Base-by-base conservation (phyloP, 2,888 invertebrate genomes). In the Microdon myrmicae region DNA sequence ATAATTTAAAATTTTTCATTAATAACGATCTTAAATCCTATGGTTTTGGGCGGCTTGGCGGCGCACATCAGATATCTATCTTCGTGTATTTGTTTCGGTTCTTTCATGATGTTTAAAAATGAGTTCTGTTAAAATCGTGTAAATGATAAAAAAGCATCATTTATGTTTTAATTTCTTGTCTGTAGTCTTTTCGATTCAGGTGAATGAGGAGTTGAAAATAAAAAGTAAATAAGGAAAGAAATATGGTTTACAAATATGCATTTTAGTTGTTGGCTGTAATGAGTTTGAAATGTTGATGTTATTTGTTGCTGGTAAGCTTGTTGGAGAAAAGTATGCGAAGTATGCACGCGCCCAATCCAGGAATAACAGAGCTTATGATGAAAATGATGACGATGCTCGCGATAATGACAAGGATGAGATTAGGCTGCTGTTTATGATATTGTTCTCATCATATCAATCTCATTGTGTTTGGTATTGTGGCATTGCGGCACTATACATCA, bases 391-490 rank as follows among this genome's bases (percentile, higher is more conserved):
- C 31, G 31, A 53, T 26, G 61, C 68, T 56, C 60, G 53, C 68
- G 67, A 60, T 69, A 67, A 68, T 71, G 67, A 60, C 67, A 55
- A 67, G 54, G 55, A 60, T 60, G 49, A 59, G 59, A 56, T 53
- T 47, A 59, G 59, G 44, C 39, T 66, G 53, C 59, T 66, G 66
- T 54, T 60, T 28, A 47, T 67, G 58, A 45, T 54, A 58, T 67
- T 67, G 55, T 35, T 66, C 67, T 60, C 76, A 81, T 64, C 58
- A 58, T 58, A 68, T 75, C 68, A 73, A 68, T 70, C 76, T 87
- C 90, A 92, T 89, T 92, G 92, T 81, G 90, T 87, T 76, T 89
- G 91, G 83, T 91, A 92, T 83, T 92, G 89, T 77, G 89, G 89
- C 84, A 91, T 88, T 79, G 88, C 84, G 71, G 80, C 77, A 76